These are phyloP conservation scores for Leptothorax acervorum DNA, from an alignment of 2,888 invertebrate genomes.

Conservation along the genomic window DNA sequence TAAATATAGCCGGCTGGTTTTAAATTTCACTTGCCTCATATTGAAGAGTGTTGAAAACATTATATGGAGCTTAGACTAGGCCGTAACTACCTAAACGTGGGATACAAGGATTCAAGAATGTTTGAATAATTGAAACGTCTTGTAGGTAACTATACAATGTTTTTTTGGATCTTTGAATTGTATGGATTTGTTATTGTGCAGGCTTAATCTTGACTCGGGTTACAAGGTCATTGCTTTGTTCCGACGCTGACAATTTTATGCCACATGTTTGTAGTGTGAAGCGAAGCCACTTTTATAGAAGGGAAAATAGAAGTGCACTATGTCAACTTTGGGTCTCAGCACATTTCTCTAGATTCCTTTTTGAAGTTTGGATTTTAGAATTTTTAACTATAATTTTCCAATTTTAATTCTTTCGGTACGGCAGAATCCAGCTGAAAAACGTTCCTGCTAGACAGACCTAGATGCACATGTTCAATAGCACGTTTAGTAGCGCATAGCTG, in stretches of 20 bases:
- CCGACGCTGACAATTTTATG: constrained; percentile 65
- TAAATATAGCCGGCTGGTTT: neutral
- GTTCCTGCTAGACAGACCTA: neutral
- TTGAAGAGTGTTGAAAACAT: neutral
- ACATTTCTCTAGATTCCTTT: constrained; percentile 30
- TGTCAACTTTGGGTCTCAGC: constrained; percentile 66
- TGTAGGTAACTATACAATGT: neutral
- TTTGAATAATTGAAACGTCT: constrained; percentile 13
- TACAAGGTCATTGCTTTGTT: constrained; percentile 39
- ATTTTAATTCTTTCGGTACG: neutral
- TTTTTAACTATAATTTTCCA: neutral
- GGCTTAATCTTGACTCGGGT: constrained; percentile 56
- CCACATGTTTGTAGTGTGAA: constrained; percentile 69
- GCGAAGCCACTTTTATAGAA: constrained; percentile 63
- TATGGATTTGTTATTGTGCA: constrained; percentile 2
- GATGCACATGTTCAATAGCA: neutral
- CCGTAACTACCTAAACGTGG: neutral
- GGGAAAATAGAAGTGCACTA: constrained; percentile 63
- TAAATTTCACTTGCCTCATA: neutral
- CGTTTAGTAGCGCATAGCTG: neutral
- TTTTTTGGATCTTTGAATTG: constrained; percentile 11
- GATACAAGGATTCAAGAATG: constrained; percentile 24
- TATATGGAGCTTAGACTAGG: neutral
- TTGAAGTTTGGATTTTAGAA: neutral
- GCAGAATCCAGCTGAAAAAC: neutral